Base-by-base conservation (phyloP, 2,797 vertebrate genomes). In the Smutsia temminckii region DNA sequence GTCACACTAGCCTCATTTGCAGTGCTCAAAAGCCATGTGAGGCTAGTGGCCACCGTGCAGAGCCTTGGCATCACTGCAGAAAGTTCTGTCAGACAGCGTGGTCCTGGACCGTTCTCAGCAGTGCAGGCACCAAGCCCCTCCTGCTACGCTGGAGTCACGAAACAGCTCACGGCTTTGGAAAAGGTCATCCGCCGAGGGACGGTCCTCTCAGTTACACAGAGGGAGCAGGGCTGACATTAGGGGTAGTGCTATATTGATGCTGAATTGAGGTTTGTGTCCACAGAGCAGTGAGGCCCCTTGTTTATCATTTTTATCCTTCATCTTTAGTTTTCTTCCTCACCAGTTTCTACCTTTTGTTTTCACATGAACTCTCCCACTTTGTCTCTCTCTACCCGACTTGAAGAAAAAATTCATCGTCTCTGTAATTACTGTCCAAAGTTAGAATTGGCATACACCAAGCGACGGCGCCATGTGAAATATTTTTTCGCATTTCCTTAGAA, bases 21-120 rank as follows among this genome's bases (percentile, higher is more conserved):
- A 20, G 29, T 4, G 69, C 29, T 66, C 69, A 3, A 18, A 0
- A 49, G n/a, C 55, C 25, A 5, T 10, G 4, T 10, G 27, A 53
- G 17, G 37, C 61, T 12, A 2, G 51, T 16, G 59, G 40, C 32
- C 13, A 9, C 81, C 4, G 5, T 49, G 5, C 5, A 49, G 40
- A 27, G 32, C 63, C 4, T 1, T 1, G 6, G 51, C 40, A 23
- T 0, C 51, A 8, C 23, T 5, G 0, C 3, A 18, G 69, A 59
- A 18, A 37, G 32, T 8, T 27, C 18, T 20, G 1, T 3, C 3
- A 2, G 32, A 49, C 32, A 11, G 23, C 9, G 23, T 71, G 63
- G 21, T 63, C 32, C 42, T 9, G 32, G 21, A 16, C 42, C 8
- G 8, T 20, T 42, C 46, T 64, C 3, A 16, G 25, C 34, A 34